Conservation (phyloP, 2,113 vertebrate genomes). For the Zosterops lateralis region DNA sequence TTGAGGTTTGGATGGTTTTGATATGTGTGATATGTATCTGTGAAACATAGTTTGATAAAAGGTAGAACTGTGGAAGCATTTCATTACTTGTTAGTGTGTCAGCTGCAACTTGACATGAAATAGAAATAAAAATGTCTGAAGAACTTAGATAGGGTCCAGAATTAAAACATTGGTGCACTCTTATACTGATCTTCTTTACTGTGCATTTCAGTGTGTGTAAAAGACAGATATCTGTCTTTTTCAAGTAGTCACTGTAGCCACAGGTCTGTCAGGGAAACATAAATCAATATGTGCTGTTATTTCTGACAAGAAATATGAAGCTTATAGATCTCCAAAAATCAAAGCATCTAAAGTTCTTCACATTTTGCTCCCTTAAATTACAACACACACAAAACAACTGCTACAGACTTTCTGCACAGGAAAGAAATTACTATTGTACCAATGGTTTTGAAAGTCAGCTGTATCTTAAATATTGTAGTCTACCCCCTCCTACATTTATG, state of each 20-base stretch:
- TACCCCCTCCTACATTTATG: not conserved
- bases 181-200: fast-evolving
- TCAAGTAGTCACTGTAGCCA: not conserved
- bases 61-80: not conserved
- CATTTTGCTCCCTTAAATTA: not conserved
- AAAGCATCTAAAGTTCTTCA: not conserved
- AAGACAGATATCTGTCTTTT: not conserved
- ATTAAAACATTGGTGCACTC: not conserved
- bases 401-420: not conserved
- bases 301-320: not conserved
- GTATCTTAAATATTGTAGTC: not conserved
- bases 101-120: not conserved
- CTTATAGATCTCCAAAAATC: not conserved
- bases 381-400: not conserved
- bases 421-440: not conserved
- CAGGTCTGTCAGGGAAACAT: not conserved
- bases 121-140: not conserved
- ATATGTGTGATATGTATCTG: not conserved
- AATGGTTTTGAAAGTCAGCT: not conserved
- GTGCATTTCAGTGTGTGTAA: not conserved
- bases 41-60: not conserved
- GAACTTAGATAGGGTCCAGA: not conserved
- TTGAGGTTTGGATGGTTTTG: not conserved
- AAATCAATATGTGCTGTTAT: not conserved
- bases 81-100: not conserved